Base-by-base conservation (phyloP, 2,888 invertebrate species). In the Cordilura impudica region DNA sequence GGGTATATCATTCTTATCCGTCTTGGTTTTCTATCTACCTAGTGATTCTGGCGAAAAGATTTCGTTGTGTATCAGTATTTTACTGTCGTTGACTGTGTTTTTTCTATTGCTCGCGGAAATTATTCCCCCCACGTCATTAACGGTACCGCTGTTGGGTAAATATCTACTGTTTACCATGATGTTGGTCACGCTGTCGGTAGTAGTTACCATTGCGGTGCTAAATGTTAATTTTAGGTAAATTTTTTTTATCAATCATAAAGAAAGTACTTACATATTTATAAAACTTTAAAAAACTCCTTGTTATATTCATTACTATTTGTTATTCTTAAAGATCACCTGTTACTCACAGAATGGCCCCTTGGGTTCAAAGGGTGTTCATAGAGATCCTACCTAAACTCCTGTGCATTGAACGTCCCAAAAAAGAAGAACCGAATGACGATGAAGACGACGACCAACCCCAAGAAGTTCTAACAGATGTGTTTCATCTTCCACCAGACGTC, bases 21-120 rank as follows among this genome's bases (percentile, higher is more conserved):
- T 98, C 77, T 92, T 99, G 81, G 98, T 98, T 82, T 99, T 99
- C 91, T 99, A 99, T 90, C 91, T 99, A 85, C 99, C 99, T 77
- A 97, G 97, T 83, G 98, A 98, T 91, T 97, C 97, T 63, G 98
- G 98, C 83, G 98, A 99, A 91, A 98, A 98, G 90, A 97, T 98
- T 85, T 98, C 98, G 81, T 93, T 99, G 82, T 98, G 98, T 90
- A 97, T 97, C 87, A 97, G 97, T 83, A 97, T 97, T 89, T 92
- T 97, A 81, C 94, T 97, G 70, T 97, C 97, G 84, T 91, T 97
- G 88, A 97, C 97, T 87, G 97, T 97, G 92, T 97, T 97, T 92
- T 97, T 97, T 92, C 92, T 97, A 87, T 92, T 97, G 85, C 92
- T 98, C 88, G 97, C 96, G 87, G 97, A 97, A 91, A 97, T 97